phyloP scores from a whole-genome alignment of 2,113 vertebrate species.

The Coptodon bakossiorum region DNA sequence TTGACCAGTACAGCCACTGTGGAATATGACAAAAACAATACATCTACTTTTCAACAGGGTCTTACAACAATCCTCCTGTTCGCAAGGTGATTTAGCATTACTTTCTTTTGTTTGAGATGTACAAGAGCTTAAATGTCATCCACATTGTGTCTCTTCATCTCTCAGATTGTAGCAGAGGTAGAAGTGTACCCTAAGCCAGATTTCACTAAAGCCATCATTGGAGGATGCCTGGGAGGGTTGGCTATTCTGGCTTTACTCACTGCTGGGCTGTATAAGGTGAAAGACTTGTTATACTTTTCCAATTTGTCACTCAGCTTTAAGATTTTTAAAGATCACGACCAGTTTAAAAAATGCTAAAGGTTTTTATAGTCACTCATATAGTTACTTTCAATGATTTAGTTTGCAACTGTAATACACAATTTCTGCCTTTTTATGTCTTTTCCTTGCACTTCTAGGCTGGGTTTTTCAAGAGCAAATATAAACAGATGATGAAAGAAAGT shows the following conservation, averaged over 20 bases:
- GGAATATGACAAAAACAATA: slow-evolving; percentile 66
- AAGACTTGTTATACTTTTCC: neutral
- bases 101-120: neutral
- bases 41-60: slow-evolving; percentile 54
- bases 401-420: neutral
- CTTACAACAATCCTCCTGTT: slow-evolving; percentile 50
- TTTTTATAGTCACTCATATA: neutral
- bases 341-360: neutral
- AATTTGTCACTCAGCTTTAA: neutral
- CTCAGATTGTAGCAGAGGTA: slow-evolving; percentile 66
- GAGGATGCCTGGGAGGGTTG: slow-evolving; percentile 73
- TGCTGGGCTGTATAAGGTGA: slow-evolving; percentile 73
- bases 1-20: slow-evolving; percentile 68
- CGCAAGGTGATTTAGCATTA: slow-evolving; percentile 56
- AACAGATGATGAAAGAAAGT: neutral
- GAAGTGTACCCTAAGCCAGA: slow-evolving; percentile 62
- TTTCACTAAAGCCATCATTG: slow-evolving; percentile 63
- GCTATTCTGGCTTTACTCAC: slow-evolving; percentile 65
- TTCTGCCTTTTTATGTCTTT: neutral
- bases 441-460: slow-evolving; percentile 63
- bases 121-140: neutral
- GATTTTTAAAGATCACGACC: neutral
- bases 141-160: neutral
- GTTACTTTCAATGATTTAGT: neutral
- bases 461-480: slow-evolving; percentile 80